These are phyloP conservation scores for Daktulosphaira vitifoliae DNA, from an alignment of 1,140 invertebrate genomes.

Conservation along the genomic window DNA sequence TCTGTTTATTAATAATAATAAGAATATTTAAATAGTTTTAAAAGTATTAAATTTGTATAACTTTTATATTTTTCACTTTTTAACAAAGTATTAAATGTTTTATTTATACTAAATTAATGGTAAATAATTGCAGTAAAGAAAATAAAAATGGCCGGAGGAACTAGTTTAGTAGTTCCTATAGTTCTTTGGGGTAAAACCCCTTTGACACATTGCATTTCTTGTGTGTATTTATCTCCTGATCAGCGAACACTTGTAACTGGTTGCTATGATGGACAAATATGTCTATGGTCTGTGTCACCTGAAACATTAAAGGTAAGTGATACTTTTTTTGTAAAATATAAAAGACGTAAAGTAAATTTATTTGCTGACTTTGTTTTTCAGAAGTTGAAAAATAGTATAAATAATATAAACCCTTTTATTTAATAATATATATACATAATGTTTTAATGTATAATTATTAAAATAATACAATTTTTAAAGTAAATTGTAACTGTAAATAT, in stretches of 20 bases:
- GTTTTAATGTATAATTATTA: not conserved
- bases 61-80: too few relatives aligned
- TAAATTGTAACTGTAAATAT: not conserved
- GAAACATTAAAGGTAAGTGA: slow-evolving; percentile 56
- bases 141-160: slow-evolving; percentile 58
- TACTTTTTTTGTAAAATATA: too few relatives aligned
- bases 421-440: not conserved
- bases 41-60: too few relatives aligned
- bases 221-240: slow-evolving; percentile 83
- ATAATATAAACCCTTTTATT: not conserved
- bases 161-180: slow-evolving; percentile 89
- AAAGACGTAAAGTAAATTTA: not conserved
- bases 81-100: too few relatives aligned
- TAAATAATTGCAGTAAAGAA: too few relatives aligned
- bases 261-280: slow-evolving; percentile 96
- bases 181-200: slow-evolving; percentile 93
- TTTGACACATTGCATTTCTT: slow-evolving; percentile 93
- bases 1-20: too few relatives aligned
- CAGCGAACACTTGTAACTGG: slow-evolving; percentile 90
- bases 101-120: too few relatives aligned
- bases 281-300: slow-evolving; percentile 88
- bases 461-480: not conserved
- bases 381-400: not conserved
- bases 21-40: too few relatives aligned
- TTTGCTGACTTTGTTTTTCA: too few relatives aligned